Conservation (phyloP, 2,797 vertebrate genomes). For the Sebastes jordani region DNA sequence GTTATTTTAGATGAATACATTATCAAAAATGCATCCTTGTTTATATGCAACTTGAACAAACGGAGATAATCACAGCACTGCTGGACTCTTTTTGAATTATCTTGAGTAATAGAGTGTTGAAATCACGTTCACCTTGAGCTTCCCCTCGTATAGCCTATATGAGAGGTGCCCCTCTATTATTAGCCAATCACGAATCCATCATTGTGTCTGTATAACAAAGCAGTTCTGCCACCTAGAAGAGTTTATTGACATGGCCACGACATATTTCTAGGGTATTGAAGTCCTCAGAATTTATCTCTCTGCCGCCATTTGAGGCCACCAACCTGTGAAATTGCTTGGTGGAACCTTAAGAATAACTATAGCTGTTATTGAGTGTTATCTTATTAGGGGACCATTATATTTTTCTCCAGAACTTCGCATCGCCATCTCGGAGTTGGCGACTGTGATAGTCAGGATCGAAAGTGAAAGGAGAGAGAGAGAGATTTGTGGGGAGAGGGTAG, state of each 20-base stretch:
- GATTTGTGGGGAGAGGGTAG: conserved; percentile 30
- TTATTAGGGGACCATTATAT: conserved; percentile 36
- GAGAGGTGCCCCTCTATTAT: not conserved
- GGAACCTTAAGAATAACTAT: conserved; percentile 38
- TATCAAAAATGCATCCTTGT: not conserved
- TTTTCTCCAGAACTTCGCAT: conserved; percentile 11
- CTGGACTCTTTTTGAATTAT: not conserved
- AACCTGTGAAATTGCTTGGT: conserved; percentile 60
- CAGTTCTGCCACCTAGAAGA: not conserved
- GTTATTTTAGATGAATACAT: not conserved
- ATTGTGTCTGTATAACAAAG: conserved; percentile 3
- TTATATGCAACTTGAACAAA: not conserved
- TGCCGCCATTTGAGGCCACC: conserved; percentile 32
- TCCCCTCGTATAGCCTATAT: not conserved
- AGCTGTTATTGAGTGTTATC: conserved; percentile 31
- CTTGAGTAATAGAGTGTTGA: not conserved
- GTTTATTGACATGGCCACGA: not conserved
- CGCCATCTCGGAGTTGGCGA: conserved; percentile 1
- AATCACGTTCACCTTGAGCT: not conserved
- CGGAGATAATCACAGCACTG: not conserved
- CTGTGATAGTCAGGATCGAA: conserved; percentile 11
- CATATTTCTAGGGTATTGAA: conserved; percentile 14
- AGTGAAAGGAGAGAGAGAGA: conserved; percentile 8
- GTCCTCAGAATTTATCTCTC: conserved; percentile 25
- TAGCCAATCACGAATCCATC: conserved; percentile 10